phyloP scores from a whole-genome alignment of 2,797 vertebrate species.

The Furcifer pardalis region DNA sequence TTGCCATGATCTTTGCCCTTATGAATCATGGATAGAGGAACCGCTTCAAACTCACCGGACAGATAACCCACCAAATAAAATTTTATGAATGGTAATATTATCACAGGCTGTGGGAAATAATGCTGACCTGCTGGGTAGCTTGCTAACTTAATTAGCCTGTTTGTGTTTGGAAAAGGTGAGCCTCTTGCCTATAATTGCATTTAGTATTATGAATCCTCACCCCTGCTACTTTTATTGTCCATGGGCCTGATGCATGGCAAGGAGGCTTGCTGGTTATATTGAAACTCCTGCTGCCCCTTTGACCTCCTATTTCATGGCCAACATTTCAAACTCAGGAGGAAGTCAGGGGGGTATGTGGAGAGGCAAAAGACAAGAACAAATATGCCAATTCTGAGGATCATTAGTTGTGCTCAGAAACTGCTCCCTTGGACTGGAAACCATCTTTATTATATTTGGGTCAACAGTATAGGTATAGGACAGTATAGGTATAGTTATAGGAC shows the following conservation, averaged over 20 bases:
- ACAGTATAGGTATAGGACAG: too few relatives aligned
- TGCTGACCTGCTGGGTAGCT: slow-evolving; percentile 43
- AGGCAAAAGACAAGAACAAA: background rate
- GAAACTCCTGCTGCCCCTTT: slow-evolving; percentile 3
- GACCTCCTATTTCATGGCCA: slow-evolving; percentile 26
- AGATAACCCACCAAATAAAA: slow-evolving; percentile 60
- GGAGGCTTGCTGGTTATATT: background rate
- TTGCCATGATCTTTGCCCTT: slow-evolving; percentile 63
- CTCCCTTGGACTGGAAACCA: background rate
- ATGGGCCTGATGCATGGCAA: background rate
- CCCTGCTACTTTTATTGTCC: slow-evolving; percentile 43
- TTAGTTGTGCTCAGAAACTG: background rate
- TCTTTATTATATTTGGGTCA: too few relatives aligned
- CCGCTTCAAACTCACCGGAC: slow-evolving; percentile 17
- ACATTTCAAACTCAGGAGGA: background rate
- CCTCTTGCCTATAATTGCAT: background rate
- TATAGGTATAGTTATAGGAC: too few relatives aligned
- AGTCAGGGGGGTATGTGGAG: background rate
- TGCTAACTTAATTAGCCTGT: slow-evolving; percentile 52
- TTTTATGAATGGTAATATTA: slow-evolving; percentile 62
- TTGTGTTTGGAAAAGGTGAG: slow-evolving; percentile 31
- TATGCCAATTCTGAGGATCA: background rate
- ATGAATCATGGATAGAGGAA: slow-evolving; percentile 62
- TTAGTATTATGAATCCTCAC: slow-evolving; percentile 21
- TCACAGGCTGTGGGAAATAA: slow-evolving; percentile 31